Evolutionary conservation across 2,888 invertebrate species (phyloP).

Genomic region (Campoplex capitator): DNA sequence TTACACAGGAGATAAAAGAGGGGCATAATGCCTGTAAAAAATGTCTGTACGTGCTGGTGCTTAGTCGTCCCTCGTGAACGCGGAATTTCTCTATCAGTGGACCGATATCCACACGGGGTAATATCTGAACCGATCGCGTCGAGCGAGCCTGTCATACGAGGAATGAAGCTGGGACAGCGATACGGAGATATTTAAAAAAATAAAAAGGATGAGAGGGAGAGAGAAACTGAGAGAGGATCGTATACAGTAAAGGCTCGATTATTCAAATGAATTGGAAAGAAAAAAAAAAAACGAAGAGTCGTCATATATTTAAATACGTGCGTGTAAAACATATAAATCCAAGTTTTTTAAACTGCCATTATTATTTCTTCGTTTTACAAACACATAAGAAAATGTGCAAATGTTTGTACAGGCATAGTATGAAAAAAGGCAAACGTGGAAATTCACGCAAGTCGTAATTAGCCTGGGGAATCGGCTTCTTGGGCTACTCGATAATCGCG

Average conservation of each 20-base stretch:
- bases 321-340: neutral
- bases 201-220: conserved; percentile 16
- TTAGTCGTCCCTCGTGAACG: conserved; percentile 29
- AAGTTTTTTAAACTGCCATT: conserved; percentile 1
- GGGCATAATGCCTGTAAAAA: neutral
- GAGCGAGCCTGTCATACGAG: conserved; percentile 58
- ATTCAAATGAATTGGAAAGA: conserved; percentile 1
- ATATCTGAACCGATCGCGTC: conserved; percentile 63
- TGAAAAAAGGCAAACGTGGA: conserved; percentile 71
- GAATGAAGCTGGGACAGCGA: conserved; percentile 14
- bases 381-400: conserved; percentile 8
- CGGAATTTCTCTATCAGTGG: conserved; percentile 68
- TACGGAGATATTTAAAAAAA: neutral
- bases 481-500: conserved; percentile 79
- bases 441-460: conserved; percentile 81
- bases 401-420: conserved; percentile 37
- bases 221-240: neutral
- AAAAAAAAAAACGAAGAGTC: neutral
- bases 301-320: conserved; percentile 5
- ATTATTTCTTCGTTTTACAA: conserved; percentile 8
- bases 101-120: conserved; percentile 41
- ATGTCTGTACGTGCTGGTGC: conserved; percentile 1
- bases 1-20: conserved; percentile 35
- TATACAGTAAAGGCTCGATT: conserved; percentile 11
- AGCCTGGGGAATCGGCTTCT: conserved; percentile 76